A percentile compares a stretch with the other conserved stretches of the same genome.
phyloP scores from a whole-genome alignment of 2,113 vertebrate species.

The Anhinga anhinga region DNA sequence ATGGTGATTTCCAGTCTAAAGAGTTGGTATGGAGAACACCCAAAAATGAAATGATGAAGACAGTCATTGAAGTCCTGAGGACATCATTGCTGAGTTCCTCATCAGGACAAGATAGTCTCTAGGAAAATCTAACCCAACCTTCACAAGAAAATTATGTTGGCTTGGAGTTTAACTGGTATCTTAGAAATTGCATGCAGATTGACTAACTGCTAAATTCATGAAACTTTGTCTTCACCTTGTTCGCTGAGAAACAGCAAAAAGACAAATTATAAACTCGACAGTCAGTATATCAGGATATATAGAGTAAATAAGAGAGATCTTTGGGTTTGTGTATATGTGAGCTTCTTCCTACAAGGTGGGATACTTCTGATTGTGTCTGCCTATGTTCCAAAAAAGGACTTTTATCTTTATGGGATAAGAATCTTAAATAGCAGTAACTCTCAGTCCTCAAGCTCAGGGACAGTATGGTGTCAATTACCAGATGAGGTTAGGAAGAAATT shows the following conservation, averaged over 20 bases:
- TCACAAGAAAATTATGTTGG: not conserved
- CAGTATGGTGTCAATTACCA: not conserved
- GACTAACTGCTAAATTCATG: not conserved
- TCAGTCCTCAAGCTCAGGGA: not conserved
- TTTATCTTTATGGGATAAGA: not conserved
- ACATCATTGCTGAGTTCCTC: not conserved
- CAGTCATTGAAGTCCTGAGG: not conserved
- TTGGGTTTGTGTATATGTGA: not conserved
- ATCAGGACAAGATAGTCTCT: not conserved
- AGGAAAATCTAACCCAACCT: not conserved
- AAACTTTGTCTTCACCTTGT: not conserved
- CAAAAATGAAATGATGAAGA: not conserved
- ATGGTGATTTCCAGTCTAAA: not conserved
- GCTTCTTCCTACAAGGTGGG: not conserved
- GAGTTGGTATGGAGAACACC: not conserved
- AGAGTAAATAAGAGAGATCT: not conserved
- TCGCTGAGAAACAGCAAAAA: not conserved
- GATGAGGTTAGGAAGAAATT: not conserved
- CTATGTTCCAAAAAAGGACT: not conserved
- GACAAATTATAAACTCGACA: not conserved
- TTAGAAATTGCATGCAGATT: not conserved
- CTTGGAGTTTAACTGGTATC: not conserved
- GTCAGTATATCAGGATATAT: not conserved
- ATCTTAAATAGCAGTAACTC: not conserved
- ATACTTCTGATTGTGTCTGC: not conserved